Percentiles rank a stretch among this genome's conserved stretches.
Conservation (phyloP, 2,888 invertebrate species). For the Salpingus planirostris region DNA sequence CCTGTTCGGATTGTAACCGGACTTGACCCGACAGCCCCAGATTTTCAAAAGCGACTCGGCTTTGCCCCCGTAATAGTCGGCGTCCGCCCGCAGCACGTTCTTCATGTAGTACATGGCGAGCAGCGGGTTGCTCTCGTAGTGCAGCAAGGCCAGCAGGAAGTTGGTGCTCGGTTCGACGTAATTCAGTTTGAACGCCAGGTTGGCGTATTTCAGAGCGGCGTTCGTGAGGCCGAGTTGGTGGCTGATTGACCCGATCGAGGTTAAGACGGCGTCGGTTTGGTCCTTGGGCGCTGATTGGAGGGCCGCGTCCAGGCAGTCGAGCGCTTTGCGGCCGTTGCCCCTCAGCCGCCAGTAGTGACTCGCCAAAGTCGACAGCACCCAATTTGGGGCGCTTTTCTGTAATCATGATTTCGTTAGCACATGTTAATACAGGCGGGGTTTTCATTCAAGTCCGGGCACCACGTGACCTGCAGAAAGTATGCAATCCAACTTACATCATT, state of each 20-base stretch:
- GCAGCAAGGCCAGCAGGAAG: conserved; percentile 57
- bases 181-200: conserved; percentile 53
- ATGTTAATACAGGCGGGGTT: too few relatives aligned
- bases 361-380: conserved; percentile 64
- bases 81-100: conserved; percentile 50
- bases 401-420: too few relatives aligned
- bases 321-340: conserved; percentile 57
- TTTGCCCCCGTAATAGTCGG: conserved; percentile 43
- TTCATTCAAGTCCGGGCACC: too few relatives aligned
- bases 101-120: conserved; percentile 55
- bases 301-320: conserved; percentile 61
- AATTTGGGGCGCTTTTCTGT: conserved; percentile 63
- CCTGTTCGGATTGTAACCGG: conserved; percentile 24
- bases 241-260: conserved; percentile 61
- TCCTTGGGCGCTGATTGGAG: conserved; percentile 48
- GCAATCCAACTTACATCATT: too few relatives aligned
- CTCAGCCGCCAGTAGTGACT: conserved; percentile 71
- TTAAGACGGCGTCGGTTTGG: conserved; percentile 57
- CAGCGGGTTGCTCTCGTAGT: conserved; percentile 52
- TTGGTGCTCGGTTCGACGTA: conserved; percentile 64
- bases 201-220: conserved; percentile 52
- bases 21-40: conserved; percentile 47
- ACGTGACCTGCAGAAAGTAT: too few relatives aligned
- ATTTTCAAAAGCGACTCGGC: conserved; percentile 45
- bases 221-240: conserved; percentile 57